These are phyloP conservation scores for Mechanitis mazaeus DNA, from an alignment of 2,888 invertebrate species.

Conservation along the genomic window DNA sequence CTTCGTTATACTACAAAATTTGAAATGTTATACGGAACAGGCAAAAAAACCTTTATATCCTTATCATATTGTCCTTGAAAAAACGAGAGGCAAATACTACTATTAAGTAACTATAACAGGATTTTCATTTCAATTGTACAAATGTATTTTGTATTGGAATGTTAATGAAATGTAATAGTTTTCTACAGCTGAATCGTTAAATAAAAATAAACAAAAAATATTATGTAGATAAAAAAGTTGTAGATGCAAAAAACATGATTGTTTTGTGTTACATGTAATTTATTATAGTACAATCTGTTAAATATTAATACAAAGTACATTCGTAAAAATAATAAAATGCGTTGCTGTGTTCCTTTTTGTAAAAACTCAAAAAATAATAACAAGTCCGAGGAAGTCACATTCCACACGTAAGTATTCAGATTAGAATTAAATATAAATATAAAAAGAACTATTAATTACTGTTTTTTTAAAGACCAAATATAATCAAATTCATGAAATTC, in stretches of 20 bases:
- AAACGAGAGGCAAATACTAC: background rate
- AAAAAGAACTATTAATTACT: background rate
- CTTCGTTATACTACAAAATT: slow-evolving; percentile 1
- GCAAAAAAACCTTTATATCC: background rate
- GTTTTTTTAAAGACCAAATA: too few relatives aligned
- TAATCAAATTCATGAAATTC: background rate
- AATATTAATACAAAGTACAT: too few relatives aligned
- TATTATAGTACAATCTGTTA: too few relatives aligned
- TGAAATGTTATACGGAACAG: background rate
- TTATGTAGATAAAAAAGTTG: too few relatives aligned
- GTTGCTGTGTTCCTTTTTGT: slow-evolving; percentile 57
- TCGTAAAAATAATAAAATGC: slow-evolving; percentile 41
- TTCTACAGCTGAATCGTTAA: too few relatives aligned
- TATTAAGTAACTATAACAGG: background rate
- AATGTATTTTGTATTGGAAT: background rate
- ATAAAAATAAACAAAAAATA: too few relatives aligned
- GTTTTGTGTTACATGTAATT: too few relatives aligned
- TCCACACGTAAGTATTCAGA: slow-evolving; percentile 55
- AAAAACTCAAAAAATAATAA: slow-evolving; percentile 55
- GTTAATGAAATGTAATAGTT: background rate
- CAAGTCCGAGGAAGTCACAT: slow-evolving; percentile 59
- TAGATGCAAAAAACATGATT: too few relatives aligned
- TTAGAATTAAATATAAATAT: background rate
- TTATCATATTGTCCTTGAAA: background rate
- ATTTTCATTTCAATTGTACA: background rate